These are phyloP conservation scores for Cephus sareptanus DNA, from an alignment of 2,888 invertebrate species.

Conservation along the genomic window DNA sequence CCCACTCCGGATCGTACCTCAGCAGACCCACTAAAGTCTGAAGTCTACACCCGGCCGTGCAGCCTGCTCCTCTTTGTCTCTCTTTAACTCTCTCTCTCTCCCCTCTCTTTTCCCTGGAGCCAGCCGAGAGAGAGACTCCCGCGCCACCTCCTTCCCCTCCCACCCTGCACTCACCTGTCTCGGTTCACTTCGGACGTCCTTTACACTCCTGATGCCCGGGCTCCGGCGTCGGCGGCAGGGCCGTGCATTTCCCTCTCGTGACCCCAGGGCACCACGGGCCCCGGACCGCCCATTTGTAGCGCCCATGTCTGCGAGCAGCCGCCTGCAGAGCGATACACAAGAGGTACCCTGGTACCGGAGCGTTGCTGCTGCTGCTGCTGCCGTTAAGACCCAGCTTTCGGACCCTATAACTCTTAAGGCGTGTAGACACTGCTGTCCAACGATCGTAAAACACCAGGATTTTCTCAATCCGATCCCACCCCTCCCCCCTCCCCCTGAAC, in stretches of 20 bases:
- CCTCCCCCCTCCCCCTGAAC: too few relatives aligned
- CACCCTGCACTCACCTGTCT: constrained; percentile 26
- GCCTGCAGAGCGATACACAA: constrained; percentile 53
- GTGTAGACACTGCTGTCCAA: constrained; percentile 22
- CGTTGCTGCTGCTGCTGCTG: constrained; percentile 13
- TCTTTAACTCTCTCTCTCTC: constrained; percentile 21
- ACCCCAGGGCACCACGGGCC: constrained; percentile 57
- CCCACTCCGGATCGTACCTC: constrained; percentile 4
- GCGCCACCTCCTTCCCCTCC: constrained; percentile 22
- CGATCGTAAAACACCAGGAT: constrained; percentile 39
- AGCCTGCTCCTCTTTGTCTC: constrained; percentile 9
- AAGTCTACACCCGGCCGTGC: not conserved
- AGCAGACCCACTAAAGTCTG: not conserved
- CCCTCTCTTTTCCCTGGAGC: constrained; percentile 1
- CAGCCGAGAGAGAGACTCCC: constrained; percentile 3
- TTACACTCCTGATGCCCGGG: constrained; percentile 35
- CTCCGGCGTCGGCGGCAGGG: constrained; percentile 36
- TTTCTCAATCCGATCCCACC: constrained; percentile 24
- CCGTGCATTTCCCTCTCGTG: constrained; percentile 52
- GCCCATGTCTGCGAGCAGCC: constrained; percentile 60
- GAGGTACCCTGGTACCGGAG: constrained; percentile 32
- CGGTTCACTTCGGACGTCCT: constrained; percentile 27
- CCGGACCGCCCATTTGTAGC: constrained; percentile 62
- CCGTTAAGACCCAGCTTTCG: constrained; percentile 29
- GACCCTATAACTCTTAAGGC: constrained; percentile 10